Percentiles rank a stretch among this genome's conserved stretches.
Evolutionary conservation across 2,113 vertebrate species (phyloP).

Genomic region (Seriola quinqueradiata): DNA sequence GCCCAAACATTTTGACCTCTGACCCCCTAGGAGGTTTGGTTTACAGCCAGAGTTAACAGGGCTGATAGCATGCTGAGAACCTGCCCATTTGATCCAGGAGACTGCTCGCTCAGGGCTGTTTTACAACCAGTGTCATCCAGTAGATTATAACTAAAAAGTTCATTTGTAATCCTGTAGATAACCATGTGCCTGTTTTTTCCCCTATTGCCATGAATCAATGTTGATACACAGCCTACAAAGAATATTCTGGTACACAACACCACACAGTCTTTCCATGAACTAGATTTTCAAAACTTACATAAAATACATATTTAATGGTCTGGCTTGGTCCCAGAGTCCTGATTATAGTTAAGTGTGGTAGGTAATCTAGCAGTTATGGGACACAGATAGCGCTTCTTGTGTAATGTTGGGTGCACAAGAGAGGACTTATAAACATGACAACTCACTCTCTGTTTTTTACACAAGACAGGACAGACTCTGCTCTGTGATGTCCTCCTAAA

Average conservation of each 20-base stretch:
- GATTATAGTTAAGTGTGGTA: constrained; percentile 6
- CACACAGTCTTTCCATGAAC: not conserved
- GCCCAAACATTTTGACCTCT: constrained; percentile 81
- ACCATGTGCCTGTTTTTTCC: not conserved
- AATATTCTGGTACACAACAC: not conserved
- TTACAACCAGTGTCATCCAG: constrained; percentile 52
- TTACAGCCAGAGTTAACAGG: constrained; percentile 76
- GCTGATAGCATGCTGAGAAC: constrained; percentile 77
- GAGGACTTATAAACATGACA: constrained; percentile 22
- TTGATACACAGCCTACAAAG: not conserved
- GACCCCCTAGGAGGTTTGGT: constrained; percentile 76
- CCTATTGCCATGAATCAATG: not conserved
- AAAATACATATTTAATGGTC: constrained; percentile 6
- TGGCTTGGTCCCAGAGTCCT: not conserved
- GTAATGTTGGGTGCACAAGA: constrained; percentile 5
- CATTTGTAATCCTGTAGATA: constrained; percentile 51
- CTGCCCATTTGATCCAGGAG: constrained; percentile 70
- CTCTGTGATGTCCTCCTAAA: constrained; percentile 7
- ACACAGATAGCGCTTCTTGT: not conserved
- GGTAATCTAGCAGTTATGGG: constrained; percentile 19
- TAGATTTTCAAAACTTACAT: not conserved
- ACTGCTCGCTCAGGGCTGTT: constrained; percentile 43
- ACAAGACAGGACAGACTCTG: constrained; percentile 20
- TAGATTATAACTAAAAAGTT: constrained; percentile 43
- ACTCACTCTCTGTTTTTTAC: constrained; percentile 31